A percentile compares a stretch with the other conserved stretches of the same genome.
Evolutionary conservation across 2,888 invertebrate genomes (phyloP).

Genomic region (Andricus curvator): DNA sequence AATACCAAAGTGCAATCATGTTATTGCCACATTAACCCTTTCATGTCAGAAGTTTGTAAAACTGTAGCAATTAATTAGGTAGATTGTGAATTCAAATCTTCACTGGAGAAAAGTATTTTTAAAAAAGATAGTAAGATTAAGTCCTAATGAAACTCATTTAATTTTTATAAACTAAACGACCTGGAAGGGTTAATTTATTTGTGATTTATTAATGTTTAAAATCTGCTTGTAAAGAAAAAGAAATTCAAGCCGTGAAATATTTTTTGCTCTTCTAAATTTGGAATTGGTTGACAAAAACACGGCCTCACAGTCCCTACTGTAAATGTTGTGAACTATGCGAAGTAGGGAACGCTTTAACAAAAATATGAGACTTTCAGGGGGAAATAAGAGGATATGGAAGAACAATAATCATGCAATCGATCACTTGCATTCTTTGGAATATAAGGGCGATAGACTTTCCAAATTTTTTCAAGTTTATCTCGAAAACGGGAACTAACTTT

Average conservation of each 20-base stretch:
- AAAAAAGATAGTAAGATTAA: not conserved
- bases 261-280: not conserved
- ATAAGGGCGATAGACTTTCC: no score
- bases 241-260: not conserved
- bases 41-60: not conserved
- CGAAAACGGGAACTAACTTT: no score
- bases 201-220: not conserved
- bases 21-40: not conserved
- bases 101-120: no score
- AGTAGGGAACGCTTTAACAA: no score
- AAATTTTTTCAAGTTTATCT: no score
- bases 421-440: no score
- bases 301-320: no score
- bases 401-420: no score
- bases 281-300: not conserved
- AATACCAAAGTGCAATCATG: constrained; percentile 28
- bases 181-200: not conserved
- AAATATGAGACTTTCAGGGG: no score
- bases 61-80: not conserved
- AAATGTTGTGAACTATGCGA: no score
- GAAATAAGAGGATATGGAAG: no score
- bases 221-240: not conserved
- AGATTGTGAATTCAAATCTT: no score
- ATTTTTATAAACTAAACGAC: not conserved
- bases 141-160: not conserved